A percentile compares a stretch with the other conserved stretches of the same genome.
Evolutionary conservation across 2,888 invertebrate species (phyloP).

Genomic region (Bedellia somnulentella): DNA sequence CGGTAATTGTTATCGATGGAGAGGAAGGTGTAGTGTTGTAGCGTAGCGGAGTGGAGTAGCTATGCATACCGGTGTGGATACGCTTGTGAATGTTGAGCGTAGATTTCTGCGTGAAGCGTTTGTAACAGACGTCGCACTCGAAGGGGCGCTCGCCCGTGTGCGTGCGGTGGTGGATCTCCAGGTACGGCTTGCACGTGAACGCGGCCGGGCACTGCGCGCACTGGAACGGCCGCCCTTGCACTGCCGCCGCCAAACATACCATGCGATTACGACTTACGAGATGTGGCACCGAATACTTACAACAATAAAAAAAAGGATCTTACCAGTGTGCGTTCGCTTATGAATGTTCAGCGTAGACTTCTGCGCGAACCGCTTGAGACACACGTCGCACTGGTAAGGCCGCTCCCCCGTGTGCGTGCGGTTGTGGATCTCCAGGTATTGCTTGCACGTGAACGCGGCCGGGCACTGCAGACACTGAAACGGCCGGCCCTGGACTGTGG

Average conservation of each 20-base stretch:
- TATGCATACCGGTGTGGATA: slow-evolving; percentile 55
- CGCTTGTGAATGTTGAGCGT: slow-evolving; percentile 64
- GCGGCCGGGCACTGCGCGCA: slow-evolving; percentile 62
- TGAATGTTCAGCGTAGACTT: slow-evolving; percentile 81
- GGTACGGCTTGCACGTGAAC: slow-evolving; percentile 64
- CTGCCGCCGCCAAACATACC: slow-evolving; percentile 16
- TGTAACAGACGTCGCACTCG: slow-evolving; percentile 61
- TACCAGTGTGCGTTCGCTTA: slow-evolving; percentile 75
- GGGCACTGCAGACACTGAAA: slow-evolving; percentile 64
- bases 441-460: slow-evolving; percentile 62
- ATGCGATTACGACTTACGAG: slow-evolving; percentile 5
- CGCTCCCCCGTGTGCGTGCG: slow-evolving; percentile 60
- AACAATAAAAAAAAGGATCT: slow-evolving; percentile 13
- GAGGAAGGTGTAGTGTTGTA: too few species aligned
- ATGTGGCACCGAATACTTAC: slow-evolving; percentile 55
- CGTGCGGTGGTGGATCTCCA: slow-evolving; percentile 67
- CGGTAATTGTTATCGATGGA: too few species aligned
- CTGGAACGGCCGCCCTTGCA: slow-evolving; percentile 60
- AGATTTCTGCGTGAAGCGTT: slow-evolving; percentile 62
- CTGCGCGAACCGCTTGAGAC: slow-evolving; percentile 79
- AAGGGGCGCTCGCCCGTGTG: slow-evolving; percentile 59
- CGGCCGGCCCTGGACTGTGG: slow-evolving; percentile 59
- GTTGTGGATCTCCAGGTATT: slow-evolving; percentile 58
- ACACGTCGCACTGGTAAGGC: slow-evolving; percentile 71
- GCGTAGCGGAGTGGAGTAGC: too few species aligned